These are phyloP conservation scores for Ennomos quercinarius DNA, from an alignment of 2,888 invertebrate genomes.

Conservation along the genomic window DNA sequence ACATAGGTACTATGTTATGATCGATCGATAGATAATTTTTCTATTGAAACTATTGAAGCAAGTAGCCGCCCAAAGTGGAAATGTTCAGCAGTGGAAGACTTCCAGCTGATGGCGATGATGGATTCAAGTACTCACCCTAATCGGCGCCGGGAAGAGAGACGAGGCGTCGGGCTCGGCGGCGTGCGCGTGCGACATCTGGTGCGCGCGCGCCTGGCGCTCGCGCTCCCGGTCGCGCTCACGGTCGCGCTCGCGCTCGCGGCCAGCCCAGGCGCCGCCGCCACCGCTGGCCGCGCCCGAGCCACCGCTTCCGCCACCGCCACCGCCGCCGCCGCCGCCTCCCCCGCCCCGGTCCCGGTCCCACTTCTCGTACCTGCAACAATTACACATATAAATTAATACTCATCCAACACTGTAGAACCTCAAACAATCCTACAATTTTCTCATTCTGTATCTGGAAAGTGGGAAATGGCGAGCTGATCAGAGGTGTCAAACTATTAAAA, in stretches of 20 bases:
- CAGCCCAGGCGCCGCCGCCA: conserved; percentile 63
- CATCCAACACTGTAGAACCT: too few relatives aligned
- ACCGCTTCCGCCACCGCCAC: conserved; percentile 57
- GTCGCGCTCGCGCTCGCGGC: conserved; percentile 85
- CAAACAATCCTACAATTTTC: too few relatives aligned
- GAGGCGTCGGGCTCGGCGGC: conserved; percentile 86
- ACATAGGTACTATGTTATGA: too few relatives aligned
- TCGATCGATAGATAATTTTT: too few relatives aligned
- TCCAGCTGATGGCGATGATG: background rate
- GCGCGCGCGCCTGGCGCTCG: conserved; percentile 91
- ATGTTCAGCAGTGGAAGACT: too few relatives aligned
- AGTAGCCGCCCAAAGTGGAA: too few relatives aligned
- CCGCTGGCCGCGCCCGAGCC: conserved; percentile 48
- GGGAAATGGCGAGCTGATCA: too few relatives aligned
- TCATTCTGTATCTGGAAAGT: too few relatives aligned
- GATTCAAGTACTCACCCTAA: conserved; percentile 73
- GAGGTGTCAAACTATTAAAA: too few relatives aligned
- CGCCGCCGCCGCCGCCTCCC: conserved; percentile 61
- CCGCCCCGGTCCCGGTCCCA: conserved; percentile 79
- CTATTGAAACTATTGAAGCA: too few relatives aligned
- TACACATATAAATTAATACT: background rate
- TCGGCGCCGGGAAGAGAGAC: conserved; percentile 88
- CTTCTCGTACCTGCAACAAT: conserved; percentile 79
- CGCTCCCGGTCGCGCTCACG: conserved; percentile 88
- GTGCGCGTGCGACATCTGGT: conserved; percentile 89